Conservation (phyloP, 2,888 invertebrate genomes). For the Monoplex corrugatus region DNA sequence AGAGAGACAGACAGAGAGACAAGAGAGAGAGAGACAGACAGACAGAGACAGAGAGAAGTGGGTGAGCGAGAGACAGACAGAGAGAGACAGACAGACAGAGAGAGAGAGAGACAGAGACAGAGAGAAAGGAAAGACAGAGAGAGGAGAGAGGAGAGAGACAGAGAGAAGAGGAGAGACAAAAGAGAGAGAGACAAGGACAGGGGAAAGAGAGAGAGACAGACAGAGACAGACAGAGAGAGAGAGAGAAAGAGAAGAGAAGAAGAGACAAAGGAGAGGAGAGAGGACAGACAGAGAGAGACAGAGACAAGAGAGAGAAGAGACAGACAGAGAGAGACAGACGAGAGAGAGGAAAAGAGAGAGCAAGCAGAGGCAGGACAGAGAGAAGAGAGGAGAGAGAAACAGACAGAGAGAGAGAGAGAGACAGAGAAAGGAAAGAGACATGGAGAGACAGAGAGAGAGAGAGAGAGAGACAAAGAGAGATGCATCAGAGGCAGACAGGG, state of each 20-base stretch:
- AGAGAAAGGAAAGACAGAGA: too few relatives aligned
- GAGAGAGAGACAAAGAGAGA: neutral
- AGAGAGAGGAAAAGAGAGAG: neutral
- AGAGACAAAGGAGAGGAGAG: neutral
- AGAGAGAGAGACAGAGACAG: too few relatives aligned
- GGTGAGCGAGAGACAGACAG: too few relatives aligned
- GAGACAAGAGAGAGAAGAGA: neutral
- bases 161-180: too few relatives aligned
- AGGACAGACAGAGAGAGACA: neutral
- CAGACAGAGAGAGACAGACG: neutral
- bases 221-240: neutral
- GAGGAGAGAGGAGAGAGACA: too few relatives aligned
- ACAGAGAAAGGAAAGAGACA: neutral
- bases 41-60: too few relatives aligned
- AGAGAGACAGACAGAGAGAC: too few relatives aligned
- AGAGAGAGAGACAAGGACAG: too few relatives aligned
- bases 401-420: neutral
- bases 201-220: neutral
- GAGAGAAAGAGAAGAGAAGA: neutral
- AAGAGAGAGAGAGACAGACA: neutral
- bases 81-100: too few relatives aligned
- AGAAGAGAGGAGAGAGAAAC: neutral
- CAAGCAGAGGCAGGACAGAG: neutral
- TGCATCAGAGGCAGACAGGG: too few relatives aligned
- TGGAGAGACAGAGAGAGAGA: neutral